Percentiles rank a stretch among this genome's conserved stretches.
phyloP scores from a whole-genome alignment of 2,888 invertebrate genomes.

The Cerastis leucographa region DNA sequence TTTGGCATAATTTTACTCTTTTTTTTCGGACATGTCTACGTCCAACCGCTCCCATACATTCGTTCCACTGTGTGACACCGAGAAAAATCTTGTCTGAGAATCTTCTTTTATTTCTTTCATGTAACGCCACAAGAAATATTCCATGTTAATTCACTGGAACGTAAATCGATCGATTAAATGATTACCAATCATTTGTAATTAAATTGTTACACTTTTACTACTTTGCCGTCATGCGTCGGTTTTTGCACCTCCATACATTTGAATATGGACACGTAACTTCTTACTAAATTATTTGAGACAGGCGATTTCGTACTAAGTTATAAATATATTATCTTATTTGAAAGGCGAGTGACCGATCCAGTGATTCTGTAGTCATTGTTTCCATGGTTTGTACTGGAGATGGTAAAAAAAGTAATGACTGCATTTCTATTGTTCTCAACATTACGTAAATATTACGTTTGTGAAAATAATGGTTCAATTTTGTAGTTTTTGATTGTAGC shows the following conservation, averaged over 20 bases:
- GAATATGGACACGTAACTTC: constrained; percentile 78
- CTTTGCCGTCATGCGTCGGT: constrained; percentile 67
- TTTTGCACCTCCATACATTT: constrained; percentile 73
- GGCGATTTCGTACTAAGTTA: constrained; percentile 35
- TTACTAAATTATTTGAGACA: constrained; percentile 55
- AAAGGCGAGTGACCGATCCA: constrained; percentile 54
- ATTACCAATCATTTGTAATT: constrained; percentile 77
- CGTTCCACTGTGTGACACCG: no score
- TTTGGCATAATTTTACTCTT: no score
- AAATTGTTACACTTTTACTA: constrained; percentile 86
- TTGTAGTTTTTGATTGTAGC: constrained; percentile 3
- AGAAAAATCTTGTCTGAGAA: constrained; percentile 39
- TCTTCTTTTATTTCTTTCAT: constrained; percentile 47
- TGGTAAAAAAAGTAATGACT: constrained; percentile 43
- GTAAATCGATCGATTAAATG: constrained; percentile 70
- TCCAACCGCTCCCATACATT: no score
- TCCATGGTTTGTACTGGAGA: constrained; percentile 29
- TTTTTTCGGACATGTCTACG: no score
- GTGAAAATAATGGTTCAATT: constrained; percentile 46
- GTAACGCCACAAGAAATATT: constrained; percentile 62
- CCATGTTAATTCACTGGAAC: constrained; percentile 73
- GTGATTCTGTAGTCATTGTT: constrained; percentile 44
- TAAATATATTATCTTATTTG: constrained; percentile 45
- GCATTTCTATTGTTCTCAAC: constrained; percentile 56
- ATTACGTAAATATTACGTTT: constrained; percentile 58